Conservation (phyloP, 2,113 vertebrate species). For the Emydocephalus ijimae region DNA sequence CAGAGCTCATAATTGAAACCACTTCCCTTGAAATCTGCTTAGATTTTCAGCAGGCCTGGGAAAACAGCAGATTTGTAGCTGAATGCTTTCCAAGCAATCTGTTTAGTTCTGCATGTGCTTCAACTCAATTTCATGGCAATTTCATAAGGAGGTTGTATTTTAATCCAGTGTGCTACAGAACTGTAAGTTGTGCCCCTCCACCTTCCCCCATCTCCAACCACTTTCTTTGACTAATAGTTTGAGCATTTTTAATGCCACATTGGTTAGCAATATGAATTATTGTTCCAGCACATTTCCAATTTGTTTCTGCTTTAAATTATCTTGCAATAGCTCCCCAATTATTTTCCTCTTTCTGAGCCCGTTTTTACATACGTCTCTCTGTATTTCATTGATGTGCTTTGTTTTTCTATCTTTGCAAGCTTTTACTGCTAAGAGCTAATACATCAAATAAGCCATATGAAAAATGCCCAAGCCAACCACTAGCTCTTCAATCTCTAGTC, state of each 20-base stretch:
- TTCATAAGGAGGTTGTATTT: constrained; percentile 65
- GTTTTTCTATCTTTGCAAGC: constrained; percentile 4
- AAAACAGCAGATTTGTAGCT: constrained; percentile 52
- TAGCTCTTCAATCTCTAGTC: constrained; percentile 13
- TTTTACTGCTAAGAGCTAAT: constrained; percentile 11
- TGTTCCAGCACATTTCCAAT: constrained; percentile 38
- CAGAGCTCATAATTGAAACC: constrained; percentile 58
- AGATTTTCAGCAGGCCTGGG: constrained; percentile 51
- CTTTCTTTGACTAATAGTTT: constrained; percentile 47
- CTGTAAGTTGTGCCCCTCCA: constrained; percentile 33
- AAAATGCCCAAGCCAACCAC: neutral
- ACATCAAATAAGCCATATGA: neutral
- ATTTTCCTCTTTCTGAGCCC: constrained; percentile 13
- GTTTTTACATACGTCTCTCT: constrained; percentile 2
- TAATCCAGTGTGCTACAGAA: constrained; percentile 52
- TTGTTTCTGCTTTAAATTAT: constrained; percentile 44
- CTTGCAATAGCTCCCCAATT: constrained; percentile 36
- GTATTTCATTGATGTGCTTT: constrained; percentile 9
- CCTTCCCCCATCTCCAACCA: neutral
- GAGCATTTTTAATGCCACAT: constrained; percentile 31
- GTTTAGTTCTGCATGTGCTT: constrained; percentile 61
- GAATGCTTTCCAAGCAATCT: constrained; percentile 65
- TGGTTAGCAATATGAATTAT: constrained; percentile 47
- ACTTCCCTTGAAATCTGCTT: constrained; percentile 58
- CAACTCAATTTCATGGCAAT: constrained; percentile 65